A percentile compares a stretch with the other conserved stretches of the same genome.
Evolutionary conservation across 2,113 vertebrate species (phyloP).

Genomic region (Athene cunicularia): DNA sequence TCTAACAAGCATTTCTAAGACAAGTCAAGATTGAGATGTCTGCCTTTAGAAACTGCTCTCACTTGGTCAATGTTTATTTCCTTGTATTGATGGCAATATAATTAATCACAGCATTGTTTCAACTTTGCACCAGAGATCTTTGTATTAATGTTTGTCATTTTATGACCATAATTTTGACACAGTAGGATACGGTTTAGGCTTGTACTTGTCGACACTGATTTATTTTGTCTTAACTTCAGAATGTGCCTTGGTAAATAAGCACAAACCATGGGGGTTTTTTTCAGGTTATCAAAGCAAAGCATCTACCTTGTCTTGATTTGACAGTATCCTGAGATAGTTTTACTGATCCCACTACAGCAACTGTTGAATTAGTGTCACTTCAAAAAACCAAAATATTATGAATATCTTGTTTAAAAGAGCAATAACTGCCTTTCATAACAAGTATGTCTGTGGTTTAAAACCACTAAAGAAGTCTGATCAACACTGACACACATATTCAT

Average conservation of each 20-base stretch:
- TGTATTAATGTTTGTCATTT: not conserved
- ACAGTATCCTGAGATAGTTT: slow-evolving; percentile 12
- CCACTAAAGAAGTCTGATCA: not conserved
- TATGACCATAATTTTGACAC: slow-evolving; percentile 19
- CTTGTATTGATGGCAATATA: not conserved
- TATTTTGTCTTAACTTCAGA: slow-evolving; percentile 50
- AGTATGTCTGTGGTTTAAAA: slow-evolving; percentile 47
- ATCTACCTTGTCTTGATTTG: slow-evolving; percentile 35
- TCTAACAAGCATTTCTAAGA: not conserved
- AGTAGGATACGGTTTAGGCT: slow-evolving; percentile 31
- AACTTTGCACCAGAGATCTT: not conserved
- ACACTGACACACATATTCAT: not conserved
- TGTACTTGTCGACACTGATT: slow-evolving; percentile 58
- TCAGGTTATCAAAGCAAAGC: slow-evolving; percentile 50
- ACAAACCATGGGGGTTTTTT: slow-evolving; percentile 51
- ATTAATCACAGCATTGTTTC: slow-evolving; percentile 9
- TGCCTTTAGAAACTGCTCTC: not conserved
- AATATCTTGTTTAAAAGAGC: slow-evolving; percentile 49
- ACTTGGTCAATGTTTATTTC: not conserved
- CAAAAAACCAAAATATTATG: not conserved
- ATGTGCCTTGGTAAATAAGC: not conserved
- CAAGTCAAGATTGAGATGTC: not conserved
- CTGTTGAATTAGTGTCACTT: slow-evolving; percentile 39
- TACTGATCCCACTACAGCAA: not conserved
- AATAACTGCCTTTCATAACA: slow-evolving; percentile 36